These are phyloP conservation scores for Drosophila ohnishii DNA, from an alignment of 1,140 invertebrate species.

Conservation along the genomic window DNA sequence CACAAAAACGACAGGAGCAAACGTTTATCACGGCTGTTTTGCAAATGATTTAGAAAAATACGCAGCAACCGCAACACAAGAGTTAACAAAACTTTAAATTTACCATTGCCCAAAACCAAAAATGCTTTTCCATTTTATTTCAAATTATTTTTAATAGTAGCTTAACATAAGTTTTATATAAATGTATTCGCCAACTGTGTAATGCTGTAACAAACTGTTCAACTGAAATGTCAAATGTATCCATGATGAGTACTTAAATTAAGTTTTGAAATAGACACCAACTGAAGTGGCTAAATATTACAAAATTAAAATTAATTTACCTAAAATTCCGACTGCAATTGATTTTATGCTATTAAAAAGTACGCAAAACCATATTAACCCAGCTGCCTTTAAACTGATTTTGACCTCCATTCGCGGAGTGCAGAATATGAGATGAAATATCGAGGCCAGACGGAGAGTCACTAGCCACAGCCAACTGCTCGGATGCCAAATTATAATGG, in stretches of 20 bases:
- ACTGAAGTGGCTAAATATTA: too few relatives aligned
- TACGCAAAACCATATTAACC: background rate
- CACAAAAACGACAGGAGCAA: constrained; percentile 41
- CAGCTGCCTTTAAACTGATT: constrained; percentile 11
- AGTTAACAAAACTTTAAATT: constrained; percentile 35
- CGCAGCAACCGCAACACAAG: constrained; percentile 27
- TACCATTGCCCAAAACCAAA: constrained; percentile 2
- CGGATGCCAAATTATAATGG: constrained; percentile 78
- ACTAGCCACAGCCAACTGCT: constrained; percentile 47
- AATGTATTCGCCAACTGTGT: constrained; percentile 16
- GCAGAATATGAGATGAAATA: constrained; percentile 42
- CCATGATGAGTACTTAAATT: background rate
- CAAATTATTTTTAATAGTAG: constrained; percentile 50
- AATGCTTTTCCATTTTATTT: constrained; percentile 26
- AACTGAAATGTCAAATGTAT: background rate
- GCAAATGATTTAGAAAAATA: constrained; percentile 55
- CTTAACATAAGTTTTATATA: constrained; percentile 59
- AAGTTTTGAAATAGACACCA: too few relatives aligned
- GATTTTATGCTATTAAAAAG: background rate
- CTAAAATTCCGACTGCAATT: background rate
- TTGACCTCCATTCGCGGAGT: constrained; percentile 20
- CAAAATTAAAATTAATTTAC: background rate
- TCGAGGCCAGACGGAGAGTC: constrained; percentile 33
- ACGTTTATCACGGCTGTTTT: constrained; percentile 40
- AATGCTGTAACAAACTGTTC: background rate